Percentiles rank a stretch among this genome's conserved stretches.
Conservation (phyloP, 2,888 invertebrate species). For the Ferrisia virgata region DNA sequence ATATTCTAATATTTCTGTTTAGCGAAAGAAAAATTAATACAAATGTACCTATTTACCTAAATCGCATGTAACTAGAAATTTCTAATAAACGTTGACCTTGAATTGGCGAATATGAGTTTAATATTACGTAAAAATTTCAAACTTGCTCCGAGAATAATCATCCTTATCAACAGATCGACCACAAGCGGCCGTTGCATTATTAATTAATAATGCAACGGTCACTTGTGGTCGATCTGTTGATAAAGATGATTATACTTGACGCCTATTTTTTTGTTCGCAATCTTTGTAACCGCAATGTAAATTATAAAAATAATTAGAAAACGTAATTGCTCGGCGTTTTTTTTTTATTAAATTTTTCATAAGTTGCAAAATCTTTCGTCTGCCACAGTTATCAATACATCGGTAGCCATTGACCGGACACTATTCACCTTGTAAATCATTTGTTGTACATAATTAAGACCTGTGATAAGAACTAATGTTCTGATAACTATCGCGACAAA, state of each 20-base stretch:
- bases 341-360: background rate
- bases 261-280: background rate
- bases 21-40: too few species aligned
- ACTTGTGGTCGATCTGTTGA: conserved; percentile 12
- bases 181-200: background rate
- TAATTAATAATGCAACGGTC: conserved; percentile 15
- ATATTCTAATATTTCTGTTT: too few species aligned
- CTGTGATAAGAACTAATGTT: background rate
- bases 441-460: background rate
- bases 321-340: conserved; percentile 15
- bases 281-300: conserved; percentile 20
- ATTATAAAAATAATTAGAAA: conserved; percentile 20
- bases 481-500: background rate
- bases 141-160: conserved; percentile 12
- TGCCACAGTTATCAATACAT: background rate
- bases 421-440: background rate
- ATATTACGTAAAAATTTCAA: conserved; percentile 17
- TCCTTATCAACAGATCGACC: too few species aligned
- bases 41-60: too few species aligned
- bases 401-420: conserved; percentile 1
- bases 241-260: conserved; percentile 1
- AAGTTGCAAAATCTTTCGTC: background rate
- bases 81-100: conserved; percentile 1
- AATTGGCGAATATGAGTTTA: background rate
- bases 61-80: background rate